A percentile compares a stretch with the other conserved stretches of the same genome.
phyloP scores from a whole-genome alignment of 2,113 vertebrate species.

The Osmerus mordax region DNA sequence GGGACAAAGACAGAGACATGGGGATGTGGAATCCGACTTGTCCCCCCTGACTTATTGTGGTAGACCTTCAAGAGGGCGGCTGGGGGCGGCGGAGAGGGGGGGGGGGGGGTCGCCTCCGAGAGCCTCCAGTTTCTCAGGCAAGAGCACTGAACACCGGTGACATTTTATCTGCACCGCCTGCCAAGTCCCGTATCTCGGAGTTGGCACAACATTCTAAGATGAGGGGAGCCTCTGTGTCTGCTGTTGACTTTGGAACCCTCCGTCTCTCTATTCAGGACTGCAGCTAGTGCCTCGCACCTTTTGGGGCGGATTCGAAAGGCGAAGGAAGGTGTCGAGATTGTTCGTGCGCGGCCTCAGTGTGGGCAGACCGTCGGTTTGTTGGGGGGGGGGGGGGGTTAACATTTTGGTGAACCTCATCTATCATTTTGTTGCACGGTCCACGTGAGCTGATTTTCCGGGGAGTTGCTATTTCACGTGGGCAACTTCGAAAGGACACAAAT shows the following conservation, averaged over 20 bases:
- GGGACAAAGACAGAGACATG: too few species aligned
- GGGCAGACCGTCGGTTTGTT: too few species aligned
- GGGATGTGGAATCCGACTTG: not conserved
- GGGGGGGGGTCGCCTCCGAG: not conserved
- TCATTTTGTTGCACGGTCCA: too few species aligned
- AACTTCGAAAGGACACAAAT: too few species aligned
- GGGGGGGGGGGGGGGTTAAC: too few species aligned
- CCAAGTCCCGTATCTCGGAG: slow-evolving; percentile 30
- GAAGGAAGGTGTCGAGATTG: too few species aligned
- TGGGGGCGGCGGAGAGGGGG: too few species aligned
- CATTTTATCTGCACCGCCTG: slow-evolving; percentile 22
- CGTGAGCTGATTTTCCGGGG: too few species aligned
- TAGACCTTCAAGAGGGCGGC: not conserved
- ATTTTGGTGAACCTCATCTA: too few species aligned
- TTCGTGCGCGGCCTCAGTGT: too few species aligned
- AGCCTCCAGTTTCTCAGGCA: not conserved
- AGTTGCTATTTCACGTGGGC: too few species aligned
- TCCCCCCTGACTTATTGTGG: not conserved
- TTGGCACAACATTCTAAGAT: slow-evolving; percentile 12
- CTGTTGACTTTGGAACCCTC: slow-evolving; percentile 38
- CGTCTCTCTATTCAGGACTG: slow-evolving; percentile 15
- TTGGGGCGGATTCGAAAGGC: too few species aligned
- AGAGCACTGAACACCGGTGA: slow-evolving; percentile 18
- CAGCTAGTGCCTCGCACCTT: slow-evolving; percentile 7
- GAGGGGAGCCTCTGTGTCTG: slow-evolving; percentile 28